Conservation (phyloP, 2,797 vertebrate genomes). For the Margarornis squamiger region DNA sequence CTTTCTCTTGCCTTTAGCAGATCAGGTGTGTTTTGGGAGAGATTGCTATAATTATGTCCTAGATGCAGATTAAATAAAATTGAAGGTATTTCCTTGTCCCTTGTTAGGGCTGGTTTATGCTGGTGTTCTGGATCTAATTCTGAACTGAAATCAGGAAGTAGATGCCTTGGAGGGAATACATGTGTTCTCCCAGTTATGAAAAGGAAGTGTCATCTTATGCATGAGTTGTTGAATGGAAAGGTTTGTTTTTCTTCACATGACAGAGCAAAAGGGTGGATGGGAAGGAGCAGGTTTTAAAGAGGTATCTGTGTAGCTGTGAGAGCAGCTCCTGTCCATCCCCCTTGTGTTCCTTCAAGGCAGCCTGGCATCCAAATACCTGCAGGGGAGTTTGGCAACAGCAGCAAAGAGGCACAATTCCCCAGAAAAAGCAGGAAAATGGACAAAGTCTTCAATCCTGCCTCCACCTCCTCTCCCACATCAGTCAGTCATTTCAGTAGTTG, state of each 20-base stretch:
- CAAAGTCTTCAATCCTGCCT: not conserved
- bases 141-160: not conserved
- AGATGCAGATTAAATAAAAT: not conserved
- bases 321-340: not conserved
- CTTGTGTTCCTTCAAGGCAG: not conserved
- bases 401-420: not conserved
- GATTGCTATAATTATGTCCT: not conserved
- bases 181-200: not conserved
- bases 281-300: not conserved
- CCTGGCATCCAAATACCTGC: not conserved
- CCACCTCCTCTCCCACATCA: not conserved
- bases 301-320: not conserved
- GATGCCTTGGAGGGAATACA: not conserved
- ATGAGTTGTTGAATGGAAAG: not conserved
- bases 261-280: not conserved
- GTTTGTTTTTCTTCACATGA: not conserved
- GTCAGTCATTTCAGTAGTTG: not conserved
- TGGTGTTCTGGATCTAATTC: not conserved
- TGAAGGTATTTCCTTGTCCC: not conserved
- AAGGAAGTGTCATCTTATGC: not conserved
- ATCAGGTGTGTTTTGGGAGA: not conserved
- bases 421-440: not conserved
- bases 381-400: not conserved
- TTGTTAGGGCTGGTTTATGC: not conserved
- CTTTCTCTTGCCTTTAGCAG: not conserved